phyloP scores from a whole-genome alignment of 2,888 invertebrate species.

The Gortyna flavago region DNA sequence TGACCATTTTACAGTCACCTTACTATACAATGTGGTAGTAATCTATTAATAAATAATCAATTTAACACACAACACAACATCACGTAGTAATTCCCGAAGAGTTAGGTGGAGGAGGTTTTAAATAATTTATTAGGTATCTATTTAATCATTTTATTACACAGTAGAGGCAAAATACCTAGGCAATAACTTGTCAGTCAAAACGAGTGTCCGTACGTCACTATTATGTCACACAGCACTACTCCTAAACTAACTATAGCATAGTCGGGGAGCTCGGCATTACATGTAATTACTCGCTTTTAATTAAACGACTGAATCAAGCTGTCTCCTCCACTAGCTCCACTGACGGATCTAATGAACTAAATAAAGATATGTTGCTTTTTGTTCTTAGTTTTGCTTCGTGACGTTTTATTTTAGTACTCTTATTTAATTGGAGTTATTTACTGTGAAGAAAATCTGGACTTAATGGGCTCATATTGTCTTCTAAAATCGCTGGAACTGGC shows the following conservation, averaged over 20 bases:
- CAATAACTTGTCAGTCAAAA: constrained; percentile 37
- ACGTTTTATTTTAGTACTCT: constrained; percentile 17
- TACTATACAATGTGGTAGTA: not conserved
- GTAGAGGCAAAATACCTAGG: constrained; percentile 21
- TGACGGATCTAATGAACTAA: constrained; percentile 55
- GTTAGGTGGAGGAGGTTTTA: not conserved
- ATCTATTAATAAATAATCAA: not conserved
- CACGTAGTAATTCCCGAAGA: not conserved
- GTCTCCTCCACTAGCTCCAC: constrained; percentile 57
- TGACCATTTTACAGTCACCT: not conserved
- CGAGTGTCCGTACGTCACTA: constrained; percentile 40
- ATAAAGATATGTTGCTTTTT: constrained; percentile 51
- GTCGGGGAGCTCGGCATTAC: constrained; percentile 55
- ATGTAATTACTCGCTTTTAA: constrained; percentile 67
- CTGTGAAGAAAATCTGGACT: not conserved
- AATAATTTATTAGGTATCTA: not conserved
- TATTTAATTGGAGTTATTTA: not conserved
- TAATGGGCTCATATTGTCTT: not conserved
- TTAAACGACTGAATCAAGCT: constrained; percentile 65
- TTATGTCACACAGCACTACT: constrained; percentile 19
- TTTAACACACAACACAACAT: not conserved
- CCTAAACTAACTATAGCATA: constrained; percentile 22
- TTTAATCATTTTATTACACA: not conserved
- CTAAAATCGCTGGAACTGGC: too few species aligned
- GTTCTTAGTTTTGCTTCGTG: constrained; percentile 25